These are phyloP conservation scores for Oscheius sp. DNA, from an alignment of 2,888 invertebrate genomes.

Conservation along the genomic window DNA sequence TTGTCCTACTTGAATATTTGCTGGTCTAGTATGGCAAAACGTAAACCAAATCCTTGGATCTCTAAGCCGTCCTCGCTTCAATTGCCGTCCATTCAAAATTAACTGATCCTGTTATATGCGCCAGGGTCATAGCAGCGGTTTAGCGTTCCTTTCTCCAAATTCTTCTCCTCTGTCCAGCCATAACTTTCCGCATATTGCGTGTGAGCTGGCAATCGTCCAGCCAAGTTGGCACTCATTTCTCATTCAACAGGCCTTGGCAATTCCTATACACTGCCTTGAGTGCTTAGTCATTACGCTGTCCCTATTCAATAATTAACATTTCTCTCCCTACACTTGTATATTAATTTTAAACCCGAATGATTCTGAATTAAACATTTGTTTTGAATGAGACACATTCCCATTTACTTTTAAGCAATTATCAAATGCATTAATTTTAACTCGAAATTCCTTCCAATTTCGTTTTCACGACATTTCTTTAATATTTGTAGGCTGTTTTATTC, in stretches of 20 bases:
- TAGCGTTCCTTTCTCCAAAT: background rate
- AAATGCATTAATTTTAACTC: no score
- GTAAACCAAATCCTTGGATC: conserved; percentile 11
- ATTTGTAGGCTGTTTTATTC: no score
- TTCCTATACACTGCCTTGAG: conserved; percentile 21
- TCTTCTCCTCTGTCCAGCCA: background rate
- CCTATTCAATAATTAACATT: conserved; percentile 12
- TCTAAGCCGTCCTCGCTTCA: conserved; percentile 12
- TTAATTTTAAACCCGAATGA: no score
- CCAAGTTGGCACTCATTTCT: conserved; percentile 28
- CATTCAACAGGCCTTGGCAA: conserved; percentile 27
- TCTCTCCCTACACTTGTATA: no score
- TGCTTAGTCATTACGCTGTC: conserved; percentile 21
- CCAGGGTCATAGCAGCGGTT: conserved; percentile 26
- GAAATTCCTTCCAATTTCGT: no score
- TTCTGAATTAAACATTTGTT: no score
- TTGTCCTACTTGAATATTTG: conserved; percentile 16
- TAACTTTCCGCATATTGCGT: conserved; percentile 19
- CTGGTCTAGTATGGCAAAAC: background rate
- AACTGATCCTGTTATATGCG: conserved; percentile 28
- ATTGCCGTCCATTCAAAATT: conserved; percentile 22
- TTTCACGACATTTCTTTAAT: no score
- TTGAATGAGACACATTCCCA: no score
- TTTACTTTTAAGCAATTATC: no score
- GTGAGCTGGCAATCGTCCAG: conserved; percentile 21